These are phyloP conservation scores for Noctua comes DNA, from an alignment of 2,888 invertebrate species.

Conservation along the genomic window DNA sequence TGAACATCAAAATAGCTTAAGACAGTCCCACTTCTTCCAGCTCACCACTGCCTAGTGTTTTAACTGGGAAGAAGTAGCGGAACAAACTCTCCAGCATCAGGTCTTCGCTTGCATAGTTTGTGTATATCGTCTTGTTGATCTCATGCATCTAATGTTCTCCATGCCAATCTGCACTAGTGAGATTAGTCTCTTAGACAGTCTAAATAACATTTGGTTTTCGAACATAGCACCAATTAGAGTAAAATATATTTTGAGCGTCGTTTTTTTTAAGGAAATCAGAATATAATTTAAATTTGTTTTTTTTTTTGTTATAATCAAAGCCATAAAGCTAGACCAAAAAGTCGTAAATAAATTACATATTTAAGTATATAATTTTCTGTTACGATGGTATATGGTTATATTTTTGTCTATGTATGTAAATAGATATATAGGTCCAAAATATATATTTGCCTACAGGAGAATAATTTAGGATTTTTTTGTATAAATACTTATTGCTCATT, in stretches of 20 bases:
- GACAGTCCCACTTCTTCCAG: background rate
- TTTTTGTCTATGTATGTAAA: conserved; percentile 15
- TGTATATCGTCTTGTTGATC: background rate
- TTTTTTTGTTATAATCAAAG: background rate
- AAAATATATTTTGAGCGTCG: background rate
- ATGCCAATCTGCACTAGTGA: background rate
- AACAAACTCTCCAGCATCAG: background rate
- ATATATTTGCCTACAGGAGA: conserved; percentile 52
- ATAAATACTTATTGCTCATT: conserved; percentile 49
- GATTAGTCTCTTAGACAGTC: background rate
- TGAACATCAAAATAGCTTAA: background rate
- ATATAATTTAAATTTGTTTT: background rate
- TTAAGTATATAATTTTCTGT: conserved; percentile 16
- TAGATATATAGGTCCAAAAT: conserved; percentile 32
- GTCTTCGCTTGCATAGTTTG: background rate
- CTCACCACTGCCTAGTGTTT: no score
- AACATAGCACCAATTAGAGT: background rate
- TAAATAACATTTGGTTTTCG: background rate
- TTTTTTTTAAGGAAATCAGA: background rate
- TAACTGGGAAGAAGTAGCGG: background rate
- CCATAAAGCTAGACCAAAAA: conserved; percentile 15
- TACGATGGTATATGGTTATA: conserved; percentile 27
- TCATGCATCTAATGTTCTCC: background rate
- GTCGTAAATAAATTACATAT: conserved; percentile 20
- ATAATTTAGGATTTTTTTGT: conserved; percentile 13